Percentiles rank a stretch among this genome's conserved stretches.
These are phyloP conservation scores for Mirounga angustirostris DNA, from an alignment of 2,113 vertebrate genomes.

Conservation along the genomic window DNA sequence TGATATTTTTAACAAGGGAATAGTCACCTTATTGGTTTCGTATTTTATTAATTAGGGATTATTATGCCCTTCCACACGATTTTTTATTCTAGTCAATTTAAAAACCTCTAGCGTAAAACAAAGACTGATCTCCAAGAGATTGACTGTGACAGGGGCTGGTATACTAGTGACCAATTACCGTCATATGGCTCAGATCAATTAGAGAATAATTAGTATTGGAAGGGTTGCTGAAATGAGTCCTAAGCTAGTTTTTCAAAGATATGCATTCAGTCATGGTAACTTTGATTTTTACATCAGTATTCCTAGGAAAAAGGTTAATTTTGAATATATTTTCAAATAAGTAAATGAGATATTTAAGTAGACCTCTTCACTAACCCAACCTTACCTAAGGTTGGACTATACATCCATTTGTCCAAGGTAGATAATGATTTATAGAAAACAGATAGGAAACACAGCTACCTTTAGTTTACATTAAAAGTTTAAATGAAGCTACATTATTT, in stretches of 20 bases:
- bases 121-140: not conserved
- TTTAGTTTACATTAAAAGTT: constrained; percentile 20
- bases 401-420: not conserved
- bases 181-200: not conserved
- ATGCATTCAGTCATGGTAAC: not conserved
- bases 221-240: not conserved
- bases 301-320: not conserved
- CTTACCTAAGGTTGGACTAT: not conserved
- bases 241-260: not conserved
- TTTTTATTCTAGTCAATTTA: not conserved
- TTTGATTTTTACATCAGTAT: constrained; percentile 37
- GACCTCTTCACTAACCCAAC: not conserved
- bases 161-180: not conserved
- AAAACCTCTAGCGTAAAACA: not conserved
- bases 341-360: not conserved
- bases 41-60: constrained; percentile 2
- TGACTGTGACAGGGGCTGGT: not conserved
- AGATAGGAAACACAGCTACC: not conserved
- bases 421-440: not conserved
- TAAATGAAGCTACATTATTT: not conserved
- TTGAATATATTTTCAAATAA: constrained; percentile 24
- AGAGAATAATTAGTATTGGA: constrained; percentile 33
- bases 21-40: not conserved
- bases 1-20: not conserved
- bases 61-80: not conserved